Base-by-base conservation (phyloP, 2,113 vertebrate species). In the Silurus asotus region DNA sequence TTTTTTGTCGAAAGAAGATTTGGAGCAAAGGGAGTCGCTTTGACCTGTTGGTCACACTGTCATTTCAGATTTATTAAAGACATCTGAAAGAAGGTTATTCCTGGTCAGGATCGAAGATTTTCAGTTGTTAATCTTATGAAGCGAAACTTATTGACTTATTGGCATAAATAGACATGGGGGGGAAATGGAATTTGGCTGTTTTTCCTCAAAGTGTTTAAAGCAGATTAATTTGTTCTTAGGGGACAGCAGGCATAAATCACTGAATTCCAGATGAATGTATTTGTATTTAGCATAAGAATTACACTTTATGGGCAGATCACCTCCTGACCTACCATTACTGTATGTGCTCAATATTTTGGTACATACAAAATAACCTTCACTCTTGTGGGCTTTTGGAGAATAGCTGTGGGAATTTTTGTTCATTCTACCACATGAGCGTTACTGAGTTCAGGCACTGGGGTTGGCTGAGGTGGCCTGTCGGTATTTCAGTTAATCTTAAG, bases 21-120 rank as follows among this genome's bases (percentile, higher is more conserved):
- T 70, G 62, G 59, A 72, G 70, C 75, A 45, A 20, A 23, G 75
- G 74, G 56, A 59, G 75, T 65, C 62, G 49, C 14, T 49, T 79
- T 58, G 55, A 64, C 25, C 45, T 25, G 53, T 19, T 59, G 78
- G 48, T 81, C 56, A 53, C 64, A 49, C 10, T 25, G 76, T 81
- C 85, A 82, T 87, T 82, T 84, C n/a, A 83, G 6, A 85, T 78
- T 65, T 23, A 78, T 81, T 84, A 51, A 65, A 84, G 49, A 55
- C 51, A 55, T 55, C 23, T 55, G 67, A 81, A 55, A n/a, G n/a
- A 51, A 81, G 14, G 48, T 76, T 62, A 37, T 84, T 80, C 49
- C 51, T 84, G 59, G 37, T 81, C 59, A 76, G 75, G 9, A 77
- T 76, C 48, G 20, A 77, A 55, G 0, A 45, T 62, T 6, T 86